Evolutionary conservation across 2,888 invertebrate species (phyloP), one percentile per base, ranked within the genome.

Genomic region (Drosophila sordidapex): DNA sequence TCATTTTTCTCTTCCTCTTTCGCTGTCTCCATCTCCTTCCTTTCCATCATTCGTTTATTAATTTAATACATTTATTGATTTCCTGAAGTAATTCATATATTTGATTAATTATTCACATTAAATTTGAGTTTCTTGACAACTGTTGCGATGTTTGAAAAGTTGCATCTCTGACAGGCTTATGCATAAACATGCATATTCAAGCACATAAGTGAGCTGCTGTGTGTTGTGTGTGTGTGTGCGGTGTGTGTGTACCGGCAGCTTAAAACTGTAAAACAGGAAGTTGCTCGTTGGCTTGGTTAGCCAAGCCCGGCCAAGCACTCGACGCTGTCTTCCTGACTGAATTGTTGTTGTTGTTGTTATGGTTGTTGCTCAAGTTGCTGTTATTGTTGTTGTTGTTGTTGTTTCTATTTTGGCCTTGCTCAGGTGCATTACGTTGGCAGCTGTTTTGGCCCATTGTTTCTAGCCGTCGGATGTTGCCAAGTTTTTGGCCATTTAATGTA

Each of bases 211-310:
- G 35, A 43, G 57, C 46, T 4, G 46, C 46, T 60, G 49, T 56
- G 67, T 67, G 57, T 59, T 60, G 48, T 64, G 65, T 52, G 36
- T 71, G 61, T 67, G 77, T 73, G 65, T 66, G 56, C 60, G 48
- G 77, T 73, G 69, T 66, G 59, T 69, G 58, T 74, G 66, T 66
- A 75, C 52, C 68, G 76, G 73, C 61, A 80, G 88, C 81, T 85
- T 89, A 82, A 87, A 84, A 81, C 74, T 87, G 79, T 81, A 74
- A 81, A 89, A 81, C 90, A 86, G 86, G 86, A 86, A 90, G 90
- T 89, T 86, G 83, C 88, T 90, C 79, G 86, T 86, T 86, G 90
- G 86, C 90, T 87, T 86, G 86, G 90, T 78, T 89, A 86, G 79
- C 83, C 88, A 86, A 87, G 90, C 86, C 78, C 80, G 70, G 74